phyloP scores from a whole-genome alignment of 1,140 invertebrate species.

The Sinella curviseta region DNA sequence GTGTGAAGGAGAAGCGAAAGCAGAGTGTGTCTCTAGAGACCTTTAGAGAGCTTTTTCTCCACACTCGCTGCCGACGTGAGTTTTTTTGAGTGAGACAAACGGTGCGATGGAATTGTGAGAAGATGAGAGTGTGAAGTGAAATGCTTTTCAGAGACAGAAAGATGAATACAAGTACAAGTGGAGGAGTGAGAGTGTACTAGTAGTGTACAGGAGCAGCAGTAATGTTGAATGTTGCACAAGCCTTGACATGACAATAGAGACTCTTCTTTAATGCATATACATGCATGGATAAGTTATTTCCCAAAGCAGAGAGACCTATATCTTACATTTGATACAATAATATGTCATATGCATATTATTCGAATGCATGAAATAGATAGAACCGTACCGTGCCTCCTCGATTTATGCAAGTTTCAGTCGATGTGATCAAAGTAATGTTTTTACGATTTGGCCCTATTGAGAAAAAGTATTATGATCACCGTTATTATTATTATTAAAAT shows the following conservation, averaged over 20 bases:
- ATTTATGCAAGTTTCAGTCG: too few species aligned
- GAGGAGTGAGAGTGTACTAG: not conserved
- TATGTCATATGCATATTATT: too few species aligned
- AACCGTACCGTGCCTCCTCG: too few species aligned
- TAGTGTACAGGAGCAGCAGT: not conserved
- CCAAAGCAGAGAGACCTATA: too few species aligned
- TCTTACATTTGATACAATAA: too few species aligned
- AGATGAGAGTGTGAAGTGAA: conserved; percentile 18
- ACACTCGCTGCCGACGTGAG: conserved; percentile 18
- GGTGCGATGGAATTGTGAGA: not conserved
- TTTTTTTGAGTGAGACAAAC: conserved; percentile 12
- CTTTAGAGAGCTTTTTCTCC: not conserved
- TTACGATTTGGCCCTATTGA: not conserved
- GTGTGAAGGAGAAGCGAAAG: not conserved
- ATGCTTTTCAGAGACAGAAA: not conserved
- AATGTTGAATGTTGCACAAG: not conserved
- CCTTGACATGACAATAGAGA: not conserved
- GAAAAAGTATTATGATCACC: not conserved
- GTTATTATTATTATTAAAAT: not conserved
- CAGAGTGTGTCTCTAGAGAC: conserved; percentile 17
- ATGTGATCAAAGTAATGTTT: too few species aligned
- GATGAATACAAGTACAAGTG: conserved; percentile 8
- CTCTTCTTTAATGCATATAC: too few species aligned
- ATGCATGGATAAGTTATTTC: too few species aligned
- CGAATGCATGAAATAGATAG: too few species aligned